Evolutionary conservation across 2,888 invertebrate species (phyloP).

Genomic region (Tachina lurida): DNA sequence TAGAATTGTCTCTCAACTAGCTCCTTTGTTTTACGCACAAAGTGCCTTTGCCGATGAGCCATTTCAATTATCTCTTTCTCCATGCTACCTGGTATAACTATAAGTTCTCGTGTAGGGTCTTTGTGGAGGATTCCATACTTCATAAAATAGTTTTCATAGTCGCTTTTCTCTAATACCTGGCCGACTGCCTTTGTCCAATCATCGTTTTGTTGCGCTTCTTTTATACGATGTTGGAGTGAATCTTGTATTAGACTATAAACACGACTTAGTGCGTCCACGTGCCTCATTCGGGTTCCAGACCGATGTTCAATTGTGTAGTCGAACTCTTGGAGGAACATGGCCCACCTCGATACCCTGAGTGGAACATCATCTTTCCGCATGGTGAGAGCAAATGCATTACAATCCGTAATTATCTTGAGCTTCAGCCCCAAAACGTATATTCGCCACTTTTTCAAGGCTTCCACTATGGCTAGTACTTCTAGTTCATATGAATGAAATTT

Average conservation of each 20-base stretch:
- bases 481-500: neutral
- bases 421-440: too few relatives aligned
- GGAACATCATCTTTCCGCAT: neutral
- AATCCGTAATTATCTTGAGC: too few relatives aligned
- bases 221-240: neutral
- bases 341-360: neutral
- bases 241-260: neutral
- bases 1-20: constrained; percentile 58
- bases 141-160: neutral
- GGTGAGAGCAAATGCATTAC: too few relatives aligned
- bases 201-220: neutral
- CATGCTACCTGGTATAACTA: neutral
- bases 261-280: too few relatives aligned
- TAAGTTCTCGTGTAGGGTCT: neutral
- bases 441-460: too few relatives aligned
- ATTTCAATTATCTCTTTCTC: neutral
- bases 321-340: neutral
- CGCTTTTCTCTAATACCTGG: too few relatives aligned
- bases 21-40: constrained; percentile 50
- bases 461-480: too few relatives aligned
- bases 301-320: neutral
- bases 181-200: neutral
- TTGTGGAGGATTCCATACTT: neutral
- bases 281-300: neutral
- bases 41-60: neutral